Percentiles rank a stretch among this genome's conserved stretches.
Conservation (phyloP, 2,113 vertebrate species). For the Bolborhynchus lineola region DNA sequence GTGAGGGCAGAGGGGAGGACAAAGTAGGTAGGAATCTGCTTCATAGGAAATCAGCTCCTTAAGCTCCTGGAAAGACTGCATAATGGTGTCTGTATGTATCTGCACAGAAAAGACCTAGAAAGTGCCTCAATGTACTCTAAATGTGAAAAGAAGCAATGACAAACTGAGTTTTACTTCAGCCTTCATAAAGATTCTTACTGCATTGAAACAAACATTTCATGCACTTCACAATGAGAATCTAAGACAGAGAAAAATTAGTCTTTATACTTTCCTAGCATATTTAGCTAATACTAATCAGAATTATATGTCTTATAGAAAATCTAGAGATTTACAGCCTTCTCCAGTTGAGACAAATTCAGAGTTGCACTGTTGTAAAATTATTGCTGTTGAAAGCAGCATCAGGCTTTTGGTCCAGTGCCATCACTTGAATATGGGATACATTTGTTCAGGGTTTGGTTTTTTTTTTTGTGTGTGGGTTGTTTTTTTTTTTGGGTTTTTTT, state of each 20-base stretch:
- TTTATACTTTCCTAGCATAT: not conserved
- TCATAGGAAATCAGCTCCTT: not conserved
- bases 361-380: not conserved
- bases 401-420: not conserved
- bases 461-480: no score
- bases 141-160: not conserved
- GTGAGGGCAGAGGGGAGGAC: not conserved
- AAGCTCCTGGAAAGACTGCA: not conserved
- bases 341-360: not conserved
- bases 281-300: not conserved
- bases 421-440: not conserved
- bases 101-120: not conserved
- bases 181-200: not conserved
- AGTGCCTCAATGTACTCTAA: not conserved
- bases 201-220: not conserved
- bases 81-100: not conserved
- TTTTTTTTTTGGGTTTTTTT: no score
- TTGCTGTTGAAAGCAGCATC: not conserved
- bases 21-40: not conserved
- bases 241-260: not conserved
- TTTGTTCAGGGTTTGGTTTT: not conserved
- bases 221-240: not conserved
- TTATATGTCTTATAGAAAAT: not conserved
- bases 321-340: not conserved
- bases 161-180: not conserved